phyloP scores from a whole-genome alignment of 2,888 invertebrate species.

The Eupithecia centaureata region DNA sequence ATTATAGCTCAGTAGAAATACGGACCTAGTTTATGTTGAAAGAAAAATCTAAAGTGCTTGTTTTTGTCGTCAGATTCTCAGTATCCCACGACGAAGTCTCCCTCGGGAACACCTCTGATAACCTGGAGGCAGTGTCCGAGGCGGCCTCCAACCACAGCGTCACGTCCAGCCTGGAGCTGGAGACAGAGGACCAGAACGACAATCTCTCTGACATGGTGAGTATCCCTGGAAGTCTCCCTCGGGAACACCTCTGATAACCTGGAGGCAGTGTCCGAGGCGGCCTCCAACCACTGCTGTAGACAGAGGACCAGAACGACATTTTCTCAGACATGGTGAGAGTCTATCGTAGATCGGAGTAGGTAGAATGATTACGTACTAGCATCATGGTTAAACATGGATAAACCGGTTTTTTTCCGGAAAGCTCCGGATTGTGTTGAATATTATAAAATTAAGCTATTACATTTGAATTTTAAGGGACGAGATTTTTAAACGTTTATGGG shows the following conservation, averaged over 20 bases:
- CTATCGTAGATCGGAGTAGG: no score
- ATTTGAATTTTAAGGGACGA: no score
- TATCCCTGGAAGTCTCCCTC: conserved; percentile 91
- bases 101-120: conserved; percentile 95
- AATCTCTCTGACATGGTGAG: conserved; percentile 97
- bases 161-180: conserved; percentile 94
- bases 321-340: conserved; percentile 94
- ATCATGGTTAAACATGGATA: no score
- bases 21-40: no score
- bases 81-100: conserved; percentile 96
- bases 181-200: conserved; percentile 95
- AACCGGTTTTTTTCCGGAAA: no score
- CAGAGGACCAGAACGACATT: conserved; percentile 95
- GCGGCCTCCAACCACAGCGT: conserved; percentile 98
- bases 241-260: conserved; percentile 97
- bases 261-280: conserved; percentile 97
- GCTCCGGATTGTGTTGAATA: no score
- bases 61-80: conserved; percentile 84
- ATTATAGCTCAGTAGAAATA: no score
- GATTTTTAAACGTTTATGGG: no score
- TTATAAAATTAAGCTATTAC: no score
- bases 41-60: neutral
- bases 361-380: no score
- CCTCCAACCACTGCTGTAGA: conserved; percentile 96
- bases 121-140: conserved; percentile 97